phyloP scores from a whole-genome alignment of 1,140 invertebrate species.

The Heliconius hermathena region DNA sequence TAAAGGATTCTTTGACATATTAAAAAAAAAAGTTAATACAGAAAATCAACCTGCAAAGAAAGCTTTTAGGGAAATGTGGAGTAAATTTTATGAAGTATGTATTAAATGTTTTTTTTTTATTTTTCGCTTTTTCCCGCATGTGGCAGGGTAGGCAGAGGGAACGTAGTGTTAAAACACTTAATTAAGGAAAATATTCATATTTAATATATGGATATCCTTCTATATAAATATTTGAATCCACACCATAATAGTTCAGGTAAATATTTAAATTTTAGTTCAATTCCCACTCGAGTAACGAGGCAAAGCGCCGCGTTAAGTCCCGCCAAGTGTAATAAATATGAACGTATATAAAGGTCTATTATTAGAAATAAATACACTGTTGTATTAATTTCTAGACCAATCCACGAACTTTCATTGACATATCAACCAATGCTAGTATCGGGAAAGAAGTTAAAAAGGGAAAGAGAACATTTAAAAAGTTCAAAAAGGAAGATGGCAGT shows the following conservation, averaged over 20 bases:
- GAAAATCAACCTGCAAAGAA: slow-evolving; percentile 50
- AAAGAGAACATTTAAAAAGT: slow-evolving; percentile 4
- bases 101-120: background rate
- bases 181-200: too few relatives aligned
- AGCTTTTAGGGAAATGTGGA: slow-evolving; percentile 70
- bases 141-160: too few relatives aligned
- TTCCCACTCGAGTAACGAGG: too few relatives aligned
- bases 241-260: too few relatives aligned
- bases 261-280: too few relatives aligned
- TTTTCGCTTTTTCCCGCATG: background rate
- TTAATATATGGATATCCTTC: too few relatives aligned
- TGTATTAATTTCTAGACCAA: slow-evolving; percentile 13
- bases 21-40: slow-evolving; percentile 58
- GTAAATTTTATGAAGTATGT: slow-evolving; percentile 70
- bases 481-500: slow-evolving; percentile 19
- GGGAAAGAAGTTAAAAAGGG: background rate
- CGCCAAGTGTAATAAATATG: too few relatives aligned
- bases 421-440: background rate
- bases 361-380: background rate
- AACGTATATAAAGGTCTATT: too few relatives aligned
- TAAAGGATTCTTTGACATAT: slow-evolving; percentile 65
- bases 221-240: too few relatives aligned
- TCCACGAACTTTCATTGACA: slow-evolving; percentile 1
- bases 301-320: too few relatives aligned
- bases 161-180: too few relatives aligned